Percentiles rank a stretch among this genome's conserved stretches.
phyloP scores from a whole-genome alignment of 2,888 invertebrate species.

The Sphaeridia pumilis region DNA sequence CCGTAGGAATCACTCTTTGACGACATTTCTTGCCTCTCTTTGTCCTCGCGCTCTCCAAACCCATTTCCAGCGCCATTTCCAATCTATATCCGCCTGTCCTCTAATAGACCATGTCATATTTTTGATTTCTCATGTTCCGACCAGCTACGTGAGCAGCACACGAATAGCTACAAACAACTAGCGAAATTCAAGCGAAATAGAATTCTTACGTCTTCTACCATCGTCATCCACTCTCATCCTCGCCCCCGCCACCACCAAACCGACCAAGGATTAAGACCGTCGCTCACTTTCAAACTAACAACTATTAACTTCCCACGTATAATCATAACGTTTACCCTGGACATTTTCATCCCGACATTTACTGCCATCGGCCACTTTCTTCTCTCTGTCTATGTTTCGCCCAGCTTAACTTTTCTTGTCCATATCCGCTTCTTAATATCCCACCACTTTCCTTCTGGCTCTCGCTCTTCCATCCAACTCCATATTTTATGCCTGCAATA shows the following conservation, averaged over 20 bases:
- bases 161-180: background rate
- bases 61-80: background rate
- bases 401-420: too few relatives aligned
- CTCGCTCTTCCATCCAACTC: too few relatives aligned
- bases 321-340: conserved; percentile 2
- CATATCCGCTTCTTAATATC: too few relatives aligned
- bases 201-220: background rate
- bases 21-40: too few relatives aligned
- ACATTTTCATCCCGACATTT: conserved; percentile 1
- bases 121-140: too few relatives aligned
- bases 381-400: too few relatives aligned
- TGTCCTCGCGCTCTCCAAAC: background rate
- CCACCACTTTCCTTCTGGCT: too few relatives aligned
- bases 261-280: background rate
- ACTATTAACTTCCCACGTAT: background rate
- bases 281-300: background rate
- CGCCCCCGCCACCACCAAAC: background rate
- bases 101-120: too few relatives aligned
- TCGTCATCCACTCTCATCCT: background rate
- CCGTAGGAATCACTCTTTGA: too few relatives aligned
- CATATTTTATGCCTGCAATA: too few relatives aligned
- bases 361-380: background rate
- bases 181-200: background rate
- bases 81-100: too few relatives aligned
- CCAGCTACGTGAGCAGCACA: background rate